Conservation (phyloP, 1,140 invertebrate genomes). For the Pseudomyrmex gracilis region DNA sequence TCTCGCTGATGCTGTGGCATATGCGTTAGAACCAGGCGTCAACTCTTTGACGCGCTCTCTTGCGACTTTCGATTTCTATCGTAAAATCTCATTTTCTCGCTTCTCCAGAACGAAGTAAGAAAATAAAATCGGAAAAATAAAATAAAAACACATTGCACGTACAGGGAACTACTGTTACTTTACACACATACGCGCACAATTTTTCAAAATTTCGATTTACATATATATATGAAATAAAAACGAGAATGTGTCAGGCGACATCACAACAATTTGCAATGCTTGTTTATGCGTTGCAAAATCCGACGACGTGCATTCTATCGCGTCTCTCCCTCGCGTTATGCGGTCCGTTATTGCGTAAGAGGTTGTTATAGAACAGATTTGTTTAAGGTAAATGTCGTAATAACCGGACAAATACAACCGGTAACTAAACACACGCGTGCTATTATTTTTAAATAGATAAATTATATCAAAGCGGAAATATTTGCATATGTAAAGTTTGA, state of each 20-base stretch:
- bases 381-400: background rate
- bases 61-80: background rate
- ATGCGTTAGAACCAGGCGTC: constrained; percentile 11
- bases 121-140: no score
- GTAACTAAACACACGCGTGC: no score
- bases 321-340: background rate
- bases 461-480: no score
- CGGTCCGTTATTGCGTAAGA: background rate
- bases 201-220: background rate
- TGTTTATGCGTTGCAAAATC: background rate
- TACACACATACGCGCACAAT: background rate
- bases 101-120: no score
- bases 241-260: background rate
- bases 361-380: background rate
- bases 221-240: background rate
- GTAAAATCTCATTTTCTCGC: no score
- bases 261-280: background rate
- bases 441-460: no score
- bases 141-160: background rate
- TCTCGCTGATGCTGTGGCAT: background rate
- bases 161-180: no score
- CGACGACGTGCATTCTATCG: background rate
- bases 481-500: no score
- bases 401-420: background rate
- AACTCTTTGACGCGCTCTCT: background rate